phyloP scores from a whole-genome alignment of 2,113 vertebrate species.

The Hemiscyllium ocellatum region DNA sequence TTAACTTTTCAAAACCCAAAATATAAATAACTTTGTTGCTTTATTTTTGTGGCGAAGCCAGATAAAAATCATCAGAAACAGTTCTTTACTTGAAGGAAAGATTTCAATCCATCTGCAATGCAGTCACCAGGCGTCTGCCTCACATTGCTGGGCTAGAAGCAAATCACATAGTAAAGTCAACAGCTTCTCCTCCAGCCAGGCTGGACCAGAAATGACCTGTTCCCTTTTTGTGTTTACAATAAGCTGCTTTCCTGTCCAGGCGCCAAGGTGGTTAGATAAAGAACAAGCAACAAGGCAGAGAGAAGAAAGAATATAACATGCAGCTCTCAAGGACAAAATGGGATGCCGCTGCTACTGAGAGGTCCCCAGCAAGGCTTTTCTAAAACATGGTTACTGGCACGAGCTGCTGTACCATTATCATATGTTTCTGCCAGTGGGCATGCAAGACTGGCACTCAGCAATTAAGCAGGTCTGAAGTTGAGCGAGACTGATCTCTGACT shows the following conservation, averaged over 20 bases:
- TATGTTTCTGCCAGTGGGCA: not conserved
- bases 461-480: constrained; percentile 86
- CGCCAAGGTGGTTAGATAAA: not conserved
- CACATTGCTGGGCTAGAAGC: not conserved
- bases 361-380: not conserved
- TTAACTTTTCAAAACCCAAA: not conserved
- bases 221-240: not conserved
- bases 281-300: not conserved
- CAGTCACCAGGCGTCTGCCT: constrained; percentile 12
- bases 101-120: not conserved
- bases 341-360: not conserved
- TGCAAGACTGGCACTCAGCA: constrained; percentile 53
- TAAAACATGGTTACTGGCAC: not conserved
- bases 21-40: constrained; percentile 20
- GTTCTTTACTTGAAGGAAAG: not conserved
- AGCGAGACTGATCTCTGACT: constrained; percentile 82
- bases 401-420: not conserved
- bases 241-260: not conserved
- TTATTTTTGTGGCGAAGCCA: not conserved
- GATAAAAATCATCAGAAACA: not conserved
- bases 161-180: not conserved
- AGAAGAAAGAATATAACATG: not conserved
- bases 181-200: not conserved
- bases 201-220: not conserved
- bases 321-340: not conserved